phyloP scores from a whole-genome alignment of 1,140 invertebrate genomes.

The Leptopilina clavipes region DNA sequence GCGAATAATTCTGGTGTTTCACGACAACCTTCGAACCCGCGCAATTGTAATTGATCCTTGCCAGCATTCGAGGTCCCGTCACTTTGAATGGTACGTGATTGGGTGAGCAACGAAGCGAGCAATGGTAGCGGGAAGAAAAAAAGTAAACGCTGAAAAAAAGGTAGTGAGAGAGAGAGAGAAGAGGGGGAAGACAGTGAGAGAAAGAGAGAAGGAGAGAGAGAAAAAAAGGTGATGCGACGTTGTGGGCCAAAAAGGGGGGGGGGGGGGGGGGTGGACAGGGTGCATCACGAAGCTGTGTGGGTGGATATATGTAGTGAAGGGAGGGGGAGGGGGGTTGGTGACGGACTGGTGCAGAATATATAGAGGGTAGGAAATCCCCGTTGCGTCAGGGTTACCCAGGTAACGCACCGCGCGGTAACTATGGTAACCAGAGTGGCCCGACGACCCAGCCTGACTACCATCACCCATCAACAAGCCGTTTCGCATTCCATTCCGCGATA shows the following conservation, averaged over 20 bases:
- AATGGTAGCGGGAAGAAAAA: conserved; percentile 33
- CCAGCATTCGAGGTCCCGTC: conserved; percentile 50
- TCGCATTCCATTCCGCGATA: conserved; percentile 57
- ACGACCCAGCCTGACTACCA: conserved; percentile 44
- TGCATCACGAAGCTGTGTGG: conserved; percentile 8
- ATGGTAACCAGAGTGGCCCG: conserved; percentile 55
- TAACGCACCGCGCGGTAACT: conserved; percentile 64
- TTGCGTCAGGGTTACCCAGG: conserved; percentile 61
- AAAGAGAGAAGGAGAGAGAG: background rate
- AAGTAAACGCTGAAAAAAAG: conserved; percentile 1
- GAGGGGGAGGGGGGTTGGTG: conserved; percentile 8
- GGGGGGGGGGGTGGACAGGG: background rate
- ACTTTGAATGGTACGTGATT: conserved; percentile 65
- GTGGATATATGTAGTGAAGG: too few relatives aligned
- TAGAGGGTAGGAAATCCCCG: conserved; percentile 38
- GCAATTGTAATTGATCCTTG: conserved; percentile 59
- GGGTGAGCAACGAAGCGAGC: conserved; percentile 58
- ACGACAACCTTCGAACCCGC: conserved; percentile 24
- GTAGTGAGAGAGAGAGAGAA: background rate
- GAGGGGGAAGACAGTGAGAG: conserved; percentile 20
- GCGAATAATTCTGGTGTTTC: conserved; percentile 23
- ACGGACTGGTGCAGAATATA: conserved; percentile 34
- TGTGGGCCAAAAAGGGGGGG: conserved; percentile 8
- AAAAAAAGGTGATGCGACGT: conserved; percentile 23
- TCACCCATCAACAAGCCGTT: conserved; percentile 65